phyloP scores from a whole-genome alignment of 2,888 invertebrate genomes.

The Cistogaster globosa region DNA sequence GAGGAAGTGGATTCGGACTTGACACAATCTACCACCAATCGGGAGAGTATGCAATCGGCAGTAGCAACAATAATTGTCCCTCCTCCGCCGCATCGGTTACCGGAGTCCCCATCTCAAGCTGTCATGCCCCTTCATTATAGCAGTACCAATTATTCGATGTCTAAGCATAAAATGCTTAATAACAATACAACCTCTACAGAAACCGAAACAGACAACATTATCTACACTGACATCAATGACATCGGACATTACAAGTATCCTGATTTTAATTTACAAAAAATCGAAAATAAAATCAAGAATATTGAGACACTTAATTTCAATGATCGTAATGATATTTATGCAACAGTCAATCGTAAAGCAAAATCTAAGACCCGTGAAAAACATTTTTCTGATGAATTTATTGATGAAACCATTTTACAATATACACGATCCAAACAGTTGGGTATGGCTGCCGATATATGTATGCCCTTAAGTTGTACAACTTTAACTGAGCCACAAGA shows the following conservation, averaged over 20 bases:
- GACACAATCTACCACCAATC: conserved; percentile 84
- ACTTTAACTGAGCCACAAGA: conserved; percentile 47
- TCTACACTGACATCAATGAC: conserved; percentile 83
- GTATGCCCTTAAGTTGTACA: conserved; percentile 61
- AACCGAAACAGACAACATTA: conserved; percentile 83
- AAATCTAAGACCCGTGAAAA: conserved; percentile 82
- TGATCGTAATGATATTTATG: conserved; percentile 82
- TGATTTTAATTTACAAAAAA: conserved; percentile 76
- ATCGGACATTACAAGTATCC: conserved; percentile 81
- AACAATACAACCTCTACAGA: conserved; percentile 81
- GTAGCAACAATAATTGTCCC: conserved; percentile 80
- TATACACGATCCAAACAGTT: conserved; percentile 80
- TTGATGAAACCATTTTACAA: conserved; percentile 82
- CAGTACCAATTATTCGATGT: conserved; percentile 84
- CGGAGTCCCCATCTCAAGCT: conserved; percentile 82
- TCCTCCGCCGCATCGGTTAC: conserved; percentile 82
- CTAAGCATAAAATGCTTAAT: conserved; percentile 82
- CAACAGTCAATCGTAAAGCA: conserved; percentile 83
- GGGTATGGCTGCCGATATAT: conserved; percentile 72
- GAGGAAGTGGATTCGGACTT: conserved; percentile 83
- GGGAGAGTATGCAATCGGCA: conserved; percentile 82
- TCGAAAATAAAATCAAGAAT: conserved; percentile 80
- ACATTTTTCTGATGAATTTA: conserved; percentile 83
- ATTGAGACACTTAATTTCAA: conserved; percentile 80
- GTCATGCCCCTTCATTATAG: conserved; percentile 83